Conservation (phyloP, 2,113 vertebrate genomes). For the Psittacus erithacus region DNA sequence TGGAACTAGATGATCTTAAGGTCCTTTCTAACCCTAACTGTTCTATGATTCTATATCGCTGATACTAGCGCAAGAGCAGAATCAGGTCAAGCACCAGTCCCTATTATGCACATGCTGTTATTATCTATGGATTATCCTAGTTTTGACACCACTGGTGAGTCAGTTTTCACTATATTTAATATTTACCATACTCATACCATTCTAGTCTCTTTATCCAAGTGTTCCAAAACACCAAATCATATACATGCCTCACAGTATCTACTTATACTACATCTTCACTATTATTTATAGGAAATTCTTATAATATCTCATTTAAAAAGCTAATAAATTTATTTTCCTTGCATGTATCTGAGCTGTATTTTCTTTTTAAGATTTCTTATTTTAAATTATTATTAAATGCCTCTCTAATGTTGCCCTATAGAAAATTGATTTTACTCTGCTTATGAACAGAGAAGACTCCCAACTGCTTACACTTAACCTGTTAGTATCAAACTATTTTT, state of each 20-base stretch:
- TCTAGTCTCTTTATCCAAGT: neutral
- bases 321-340: neutral
- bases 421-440: neutral
- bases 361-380: neutral
- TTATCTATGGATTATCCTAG: neutral
- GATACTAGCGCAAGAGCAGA: neutral
- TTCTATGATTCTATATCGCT: neutral
- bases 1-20: no score
- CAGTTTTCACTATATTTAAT: neutral
- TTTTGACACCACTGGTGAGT: neutral
- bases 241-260: neutral
- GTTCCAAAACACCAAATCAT: neutral
- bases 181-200: neutral
- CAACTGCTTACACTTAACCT: neutral
- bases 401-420: neutral
- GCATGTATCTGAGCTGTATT: neutral
- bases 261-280: neutral
- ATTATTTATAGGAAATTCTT: neutral
- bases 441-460: neutral
- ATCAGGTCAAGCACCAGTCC: neutral
- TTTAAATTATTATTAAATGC: neutral
- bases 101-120: neutral
- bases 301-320: neutral
- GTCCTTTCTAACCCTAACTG: no score
- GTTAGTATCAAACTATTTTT: neutral